A percentile compares a stretch with the other conserved stretches of the same genome.
These are phyloP conservation scores for Ammospiza caudacuta DNA, from an alignment of 2,113 vertebrate genomes.

Conservation along the genomic window DNA sequence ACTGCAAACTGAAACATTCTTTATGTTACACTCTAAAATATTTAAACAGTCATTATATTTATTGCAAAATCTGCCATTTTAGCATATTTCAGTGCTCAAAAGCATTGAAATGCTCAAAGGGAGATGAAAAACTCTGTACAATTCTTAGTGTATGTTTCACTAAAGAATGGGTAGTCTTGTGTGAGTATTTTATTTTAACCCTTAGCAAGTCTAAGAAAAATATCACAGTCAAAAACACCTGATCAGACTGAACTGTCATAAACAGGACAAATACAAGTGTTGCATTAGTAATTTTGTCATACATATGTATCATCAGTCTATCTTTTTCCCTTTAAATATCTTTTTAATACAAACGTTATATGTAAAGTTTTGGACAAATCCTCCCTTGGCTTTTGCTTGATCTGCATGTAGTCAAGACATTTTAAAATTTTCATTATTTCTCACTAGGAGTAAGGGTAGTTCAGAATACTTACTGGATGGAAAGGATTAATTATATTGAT, in stretches of 20 bases:
- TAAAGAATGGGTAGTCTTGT: conserved; percentile 23
- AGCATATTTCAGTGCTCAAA: conserved; percentile 33
- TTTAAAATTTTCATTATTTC: background rate
- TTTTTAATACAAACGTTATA: background rate
- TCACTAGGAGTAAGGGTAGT: background rate
- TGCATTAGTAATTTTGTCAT: background rate
- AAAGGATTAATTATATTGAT: background rate
- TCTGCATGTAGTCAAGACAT: background rate
- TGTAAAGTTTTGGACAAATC: background rate
- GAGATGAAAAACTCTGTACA: conserved; percentile 15
- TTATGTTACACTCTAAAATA: conserved; percentile 38
- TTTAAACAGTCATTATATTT: conserved; percentile 50
- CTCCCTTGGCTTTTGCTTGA: background rate
- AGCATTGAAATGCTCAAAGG: conserved; percentile 29
- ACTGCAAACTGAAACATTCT: conserved; percentile 49
- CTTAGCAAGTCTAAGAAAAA: background rate
- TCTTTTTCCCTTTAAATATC: background rate
- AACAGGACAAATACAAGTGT: background rate
- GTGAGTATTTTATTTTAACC: conserved; percentile 45
- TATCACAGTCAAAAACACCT: background rate
- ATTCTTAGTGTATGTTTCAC: conserved; percentile 38
- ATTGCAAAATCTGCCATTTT: conserved; percentile 60
- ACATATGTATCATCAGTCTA: accelerated
- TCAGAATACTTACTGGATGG: background rate
- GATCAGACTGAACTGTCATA: background rate